Base-by-base conservation (phyloP, 2,113 vertebrate species). In the Theropithecus gelada region DNA sequence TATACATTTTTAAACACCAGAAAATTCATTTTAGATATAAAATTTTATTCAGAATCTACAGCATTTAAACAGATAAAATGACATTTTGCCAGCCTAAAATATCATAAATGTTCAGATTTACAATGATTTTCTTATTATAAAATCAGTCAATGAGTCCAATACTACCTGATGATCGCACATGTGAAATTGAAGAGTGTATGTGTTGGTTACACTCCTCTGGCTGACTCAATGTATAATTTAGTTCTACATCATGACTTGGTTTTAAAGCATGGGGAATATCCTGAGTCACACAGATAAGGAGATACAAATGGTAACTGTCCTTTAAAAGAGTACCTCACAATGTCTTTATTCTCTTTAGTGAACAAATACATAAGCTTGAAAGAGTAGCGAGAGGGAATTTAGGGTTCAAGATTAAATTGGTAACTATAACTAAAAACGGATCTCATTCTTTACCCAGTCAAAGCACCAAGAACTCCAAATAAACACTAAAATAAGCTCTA, bases 1-100 rank as follows among this genome's bases (percentile, higher is more conserved):
- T 9, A 92, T 75, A 87, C 1, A 82, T 38, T 70, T 90, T 95
- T 95, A 90, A 91, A 89, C 32, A 68, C 23, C 43, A 95, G 45
- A 94, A 96, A 92, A 93, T 95, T 32, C 22, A 66, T 59, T 88
- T 85, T 25, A 50, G 95, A 97, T 94, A 59, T 86, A 5, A 96
- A 88, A 38, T 45, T 50, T 92, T 91, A 43, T 72, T 93, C 45
- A 91, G 22, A 93, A 76, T 93, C 23, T 18, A 4, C 4, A 76
- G 18, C 13, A 43, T 88, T 90, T 72, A 89, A 81, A 90, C n/a
- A 93, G 50, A 78, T 16, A 55, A 43, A 93, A 75, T 87, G 38
- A 83, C 3, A 73, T 52, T 94, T 95, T 32, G 32, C 9, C 70
- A 43, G 6, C 18, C 5, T 81, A 48, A 68, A 90, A 8, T 75